Evolutionary conservation across 1,140 invertebrate species (phyloP).

Genomic region (Druon quercuslanigerum): DNA sequence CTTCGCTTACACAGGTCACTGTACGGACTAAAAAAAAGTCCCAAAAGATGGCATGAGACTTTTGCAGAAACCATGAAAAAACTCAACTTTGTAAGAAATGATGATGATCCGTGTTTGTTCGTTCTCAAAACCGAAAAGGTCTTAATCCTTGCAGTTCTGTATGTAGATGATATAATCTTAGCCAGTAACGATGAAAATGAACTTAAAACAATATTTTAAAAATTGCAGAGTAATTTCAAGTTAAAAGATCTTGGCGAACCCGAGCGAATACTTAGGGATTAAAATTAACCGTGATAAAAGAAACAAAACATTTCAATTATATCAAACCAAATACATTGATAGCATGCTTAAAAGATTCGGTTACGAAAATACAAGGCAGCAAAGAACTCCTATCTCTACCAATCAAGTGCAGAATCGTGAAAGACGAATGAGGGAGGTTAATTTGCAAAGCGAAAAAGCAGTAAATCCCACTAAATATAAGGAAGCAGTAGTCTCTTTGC

Average conservation of each 20-base stretch:
- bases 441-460: no score
- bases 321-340: no score
- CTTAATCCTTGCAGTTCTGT: not conserved
- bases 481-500: no score
- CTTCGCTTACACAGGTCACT: not conserved
- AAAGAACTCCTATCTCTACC: no score
- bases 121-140: not conserved
- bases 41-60: not conserved
- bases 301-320: no score
- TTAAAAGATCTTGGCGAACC: not conserved
- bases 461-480: no score
- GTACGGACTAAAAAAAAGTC: not conserved
- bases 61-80: not conserved
- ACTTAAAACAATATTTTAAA: not conserved
- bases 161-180: no score
- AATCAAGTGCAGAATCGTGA: no score
- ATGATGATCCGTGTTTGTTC: conserved; percentile 1
- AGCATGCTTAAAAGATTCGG: no score
- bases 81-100: not conserved
- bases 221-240: not conserved
- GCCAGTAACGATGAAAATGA: no score
- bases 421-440: no score
- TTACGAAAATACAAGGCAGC: not conserved
- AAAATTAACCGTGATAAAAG: conserved; percentile 51
- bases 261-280: conserved; percentile 24